These are phyloP conservation scores for Leucopsar rothschildi DNA, from an alignment of 2,113 vertebrate genomes.

Conservation along the genomic window DNA sequence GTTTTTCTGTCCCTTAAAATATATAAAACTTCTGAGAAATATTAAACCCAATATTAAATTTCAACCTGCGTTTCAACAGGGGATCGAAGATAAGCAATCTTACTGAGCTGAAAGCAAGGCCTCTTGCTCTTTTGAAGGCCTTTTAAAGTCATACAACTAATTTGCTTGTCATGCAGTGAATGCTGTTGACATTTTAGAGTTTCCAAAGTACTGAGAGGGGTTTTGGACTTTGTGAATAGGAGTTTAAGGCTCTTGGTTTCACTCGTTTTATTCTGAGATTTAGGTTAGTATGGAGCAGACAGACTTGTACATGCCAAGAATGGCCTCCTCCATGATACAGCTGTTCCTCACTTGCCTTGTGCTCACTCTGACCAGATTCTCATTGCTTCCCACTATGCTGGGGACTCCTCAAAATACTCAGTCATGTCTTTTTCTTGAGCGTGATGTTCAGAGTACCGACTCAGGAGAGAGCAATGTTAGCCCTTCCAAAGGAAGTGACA, in stretches of 20 bases:
- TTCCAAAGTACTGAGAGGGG: neutral
- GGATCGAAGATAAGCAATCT: neutral
- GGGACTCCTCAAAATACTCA: accelerated
- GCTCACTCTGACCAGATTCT: neutral
- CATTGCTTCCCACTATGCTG: neutral
- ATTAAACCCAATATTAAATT: neutral
- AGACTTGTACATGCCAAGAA: neutral
- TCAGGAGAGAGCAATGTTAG: neutral
- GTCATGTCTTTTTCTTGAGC: neutral
- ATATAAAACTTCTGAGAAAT: neutral
- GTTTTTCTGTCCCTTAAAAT: neutral
- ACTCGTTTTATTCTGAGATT: neutral
- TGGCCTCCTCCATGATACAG: neutral
- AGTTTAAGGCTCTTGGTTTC: neutral
- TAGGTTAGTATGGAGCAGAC: neutral
- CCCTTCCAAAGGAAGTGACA: neutral
- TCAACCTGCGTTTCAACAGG: neutral
- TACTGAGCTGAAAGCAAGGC: neutral
- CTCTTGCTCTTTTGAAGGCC: neutral
- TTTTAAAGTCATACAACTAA: neutral
- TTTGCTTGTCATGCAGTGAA: neutral
- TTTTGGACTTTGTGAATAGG: neutral
- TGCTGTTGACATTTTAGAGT: neutral
- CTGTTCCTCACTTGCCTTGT: neutral
- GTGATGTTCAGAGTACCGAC: neutral